These are phyloP conservation scores for Erynnis tages DNA, from an alignment of 2,888 invertebrate genomes.

Conservation along the genomic window DNA sequence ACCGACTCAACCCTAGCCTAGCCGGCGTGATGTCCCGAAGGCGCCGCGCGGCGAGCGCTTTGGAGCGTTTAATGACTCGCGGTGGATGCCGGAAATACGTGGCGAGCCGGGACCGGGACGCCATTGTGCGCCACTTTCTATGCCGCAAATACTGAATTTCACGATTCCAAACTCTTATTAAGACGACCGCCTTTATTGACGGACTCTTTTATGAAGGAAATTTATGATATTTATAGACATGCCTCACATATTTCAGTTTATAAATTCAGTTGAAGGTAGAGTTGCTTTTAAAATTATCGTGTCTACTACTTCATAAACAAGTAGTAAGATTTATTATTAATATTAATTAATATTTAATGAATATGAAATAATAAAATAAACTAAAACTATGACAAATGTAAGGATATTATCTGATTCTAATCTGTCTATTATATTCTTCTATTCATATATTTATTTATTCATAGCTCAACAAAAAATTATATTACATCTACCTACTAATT, in stretches of 20 bases:
- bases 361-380: no score
- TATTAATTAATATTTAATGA: no score
- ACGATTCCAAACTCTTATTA: conserved; percentile 60
- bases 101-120: conserved; percentile 61
- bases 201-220: conserved; percentile 33
- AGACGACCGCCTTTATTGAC: conserved; percentile 40
- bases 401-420: no score
- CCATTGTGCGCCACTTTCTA: conserved; percentile 74
- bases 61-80: conserved; percentile 66
- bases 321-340: no score
- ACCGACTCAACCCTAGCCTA: conserved; percentile 26
- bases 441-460: no score
- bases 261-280: no score
- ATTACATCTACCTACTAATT: no score
- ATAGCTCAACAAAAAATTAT: no score
- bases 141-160: conserved; percentile 73
- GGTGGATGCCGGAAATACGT: conserved; percentile 77
- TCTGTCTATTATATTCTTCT: no score
- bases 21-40: conserved; percentile 37
- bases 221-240: conserved; percentile 25
- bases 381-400: no score
- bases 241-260: conserved; percentile 1
- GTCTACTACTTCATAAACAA: no score
- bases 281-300: background rate
- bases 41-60: conserved; percentile 37